phyloP scores from a whole-genome alignment of 2,888 invertebrate species.

The Volucella inflata region DNA sequence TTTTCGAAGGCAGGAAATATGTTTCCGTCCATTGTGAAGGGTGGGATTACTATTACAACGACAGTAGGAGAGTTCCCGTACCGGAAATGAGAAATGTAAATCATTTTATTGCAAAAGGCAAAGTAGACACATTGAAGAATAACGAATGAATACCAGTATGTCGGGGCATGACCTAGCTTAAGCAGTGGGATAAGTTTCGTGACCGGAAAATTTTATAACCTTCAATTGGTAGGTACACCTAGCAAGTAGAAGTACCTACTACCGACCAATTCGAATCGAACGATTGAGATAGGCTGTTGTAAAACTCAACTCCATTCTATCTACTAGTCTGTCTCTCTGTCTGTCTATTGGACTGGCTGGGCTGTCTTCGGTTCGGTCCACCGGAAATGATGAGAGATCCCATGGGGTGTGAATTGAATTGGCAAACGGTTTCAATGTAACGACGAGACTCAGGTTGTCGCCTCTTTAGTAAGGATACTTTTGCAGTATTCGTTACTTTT shows the following conservation, averaged over 20 bases:
- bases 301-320: background rate
- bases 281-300: conserved; percentile 9
- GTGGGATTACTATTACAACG: background rate
- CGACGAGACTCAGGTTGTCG: conserved; percentile 50
- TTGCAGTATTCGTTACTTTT: conserved; percentile 24
- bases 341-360: background rate
- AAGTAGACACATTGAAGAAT: conserved; percentile 1
- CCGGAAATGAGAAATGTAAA: conserved; percentile 67
- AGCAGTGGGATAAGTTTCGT: conserved; percentile 57
- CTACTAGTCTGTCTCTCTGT: background rate
- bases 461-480: background rate
- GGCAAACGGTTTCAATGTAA: conserved; percentile 61
- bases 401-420: conserved; percentile 68
- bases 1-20: conserved; percentile 64
- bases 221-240: conserved; percentile 15
- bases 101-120: conserved; percentile 39
- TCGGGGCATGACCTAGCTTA: background rate
- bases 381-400: conserved; percentile 68
- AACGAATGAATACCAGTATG: background rate
- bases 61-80: background rate
- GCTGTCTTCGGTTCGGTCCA: conserved; percentile 56
- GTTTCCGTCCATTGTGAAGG: conserved; percentile 45
- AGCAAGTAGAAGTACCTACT: background rate
- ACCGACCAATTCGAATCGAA: conserved; percentile 26
- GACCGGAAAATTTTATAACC: conserved; percentile 65